Evolutionary conservation across 2,888 invertebrate genomes (phyloP), one percentile per base, ranked within the genome.

Genomic region (Ophion ventricosus): DNA sequence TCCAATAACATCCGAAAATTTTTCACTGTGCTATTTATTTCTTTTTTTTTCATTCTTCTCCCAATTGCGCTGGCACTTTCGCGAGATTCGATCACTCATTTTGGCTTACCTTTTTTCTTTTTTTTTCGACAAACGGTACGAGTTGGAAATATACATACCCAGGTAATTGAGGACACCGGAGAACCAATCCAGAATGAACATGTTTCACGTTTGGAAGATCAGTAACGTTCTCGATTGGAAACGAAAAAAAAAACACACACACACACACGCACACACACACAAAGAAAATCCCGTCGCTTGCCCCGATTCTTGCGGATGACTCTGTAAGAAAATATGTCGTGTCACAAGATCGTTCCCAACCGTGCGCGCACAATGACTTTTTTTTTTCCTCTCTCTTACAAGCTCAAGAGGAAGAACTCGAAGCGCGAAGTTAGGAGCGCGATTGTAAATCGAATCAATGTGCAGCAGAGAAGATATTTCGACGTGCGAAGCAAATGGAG

Each of bases 111-210:
- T n/a, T 63, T 63, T 64, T 54, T 64, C 20, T 35, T n/a, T 40
- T 23, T 25, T 61, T 66, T 57, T 49, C 14, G 23, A 73, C 23
- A 54, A 57, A 49, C 5, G 25, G n/a, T n/a, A n/a, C 17, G 11
- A 1, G 17, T 8, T 8, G 35, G 57, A 66, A 11, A 35, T n/a
- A 57, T 59, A 95, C 96, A 96, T 94, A 98, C 98, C 98, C 94
- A 98, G 96, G 94, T 97, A 98, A 94, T 98, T 98, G 93, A 98
- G 95, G 93, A 98, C 98, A 92, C 98, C 98, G 94, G 98, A 97
- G 93, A 98, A 97, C 98, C 98, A 98, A 94, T 98, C 98, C 97
- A 97, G 97, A 95, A 98, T 96, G 95, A 98, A 98, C 98, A 98
- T 98, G 93, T 92, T 94, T 86, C 66, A 83, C 79, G 69, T 61